phyloP scores from a whole-genome alignment of 1,140 invertebrate species.

The Diprion similis region DNA sequence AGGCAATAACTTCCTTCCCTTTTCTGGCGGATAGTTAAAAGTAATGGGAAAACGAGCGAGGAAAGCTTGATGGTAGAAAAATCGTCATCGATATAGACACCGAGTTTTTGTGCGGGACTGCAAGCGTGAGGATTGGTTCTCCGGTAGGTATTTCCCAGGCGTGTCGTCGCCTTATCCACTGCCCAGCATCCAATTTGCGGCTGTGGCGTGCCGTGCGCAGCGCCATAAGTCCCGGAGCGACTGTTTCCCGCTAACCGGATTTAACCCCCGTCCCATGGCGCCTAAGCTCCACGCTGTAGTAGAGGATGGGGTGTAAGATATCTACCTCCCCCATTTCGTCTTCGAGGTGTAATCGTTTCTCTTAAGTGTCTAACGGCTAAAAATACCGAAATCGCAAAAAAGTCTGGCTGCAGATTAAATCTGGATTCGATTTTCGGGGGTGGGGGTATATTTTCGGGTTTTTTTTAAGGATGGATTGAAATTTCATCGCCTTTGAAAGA shows the following conservation, averaged over 20 bases:
- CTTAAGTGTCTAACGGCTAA: too few species aligned
- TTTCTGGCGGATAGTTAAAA: not conserved
- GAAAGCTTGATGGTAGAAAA: too few species aligned
- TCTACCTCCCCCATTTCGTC: too few species aligned
- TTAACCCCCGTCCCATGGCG: conserved; percentile 34
- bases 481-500: too few species aligned
- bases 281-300: not conserved
- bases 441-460: too few species aligned
- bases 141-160: conserved; percentile 42
- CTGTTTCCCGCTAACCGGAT: conserved; percentile 43
- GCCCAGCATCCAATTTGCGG: conserved; percentile 34
- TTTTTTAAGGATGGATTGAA: too few species aligned
- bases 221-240: conserved; percentile 36
- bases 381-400: too few species aligned
- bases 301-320: not conserved
- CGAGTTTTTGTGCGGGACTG: not conserved
- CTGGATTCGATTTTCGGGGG: too few species aligned
- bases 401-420: too few species aligned
- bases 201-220: conserved; percentile 20
- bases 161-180: conserved; percentile 41
- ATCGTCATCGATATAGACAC: not conserved
- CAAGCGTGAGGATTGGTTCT: conserved; percentile 38
- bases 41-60: too few species aligned
- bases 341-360: too few species aligned
- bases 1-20: not conserved